Evolutionary conservation across 2,888 invertebrate species (phyloP), one percentile per base, ranked within the genome.

Genomic region (Euplexia lucipara): DNA sequence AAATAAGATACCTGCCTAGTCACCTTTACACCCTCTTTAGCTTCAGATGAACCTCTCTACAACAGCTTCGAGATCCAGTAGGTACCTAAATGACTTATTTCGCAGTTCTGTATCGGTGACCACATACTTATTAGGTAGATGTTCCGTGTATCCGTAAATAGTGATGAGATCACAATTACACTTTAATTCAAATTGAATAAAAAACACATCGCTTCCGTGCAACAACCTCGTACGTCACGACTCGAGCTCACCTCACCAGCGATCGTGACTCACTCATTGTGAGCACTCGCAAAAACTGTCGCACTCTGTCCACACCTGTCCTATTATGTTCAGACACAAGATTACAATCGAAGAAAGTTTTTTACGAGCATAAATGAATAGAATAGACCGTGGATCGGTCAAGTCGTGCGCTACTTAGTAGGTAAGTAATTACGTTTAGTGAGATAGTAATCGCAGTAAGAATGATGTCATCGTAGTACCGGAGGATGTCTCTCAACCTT

Each of bases 251-350:
- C 37, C 18, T 12, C 22, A 6, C 16, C 34, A 2, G 12, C 34
- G 16, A 18, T 22, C 67, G 45, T 67, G 65, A 67, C 37, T 64
- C 66, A 39, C 64, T 47, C 18, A 2, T 14, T 3, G 42, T 12
- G 14, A 30, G 37, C 10, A 12, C 34, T 26, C 12, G 34, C 67
- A 20, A 32, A 3, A 16, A 22, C 42, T 42, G 32, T 32, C 56
- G 37, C 37, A 18, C 32, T 47, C 26, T n/a, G 26, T 10, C 37
- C 22, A 32, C 44, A 39, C 26, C 12, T 56, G 37, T 34, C 32
- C 22, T 12, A 16, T 51, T 32, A 18, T 44, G 42, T 18, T 22
- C 32, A 26, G 12, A 39, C 3, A 56, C 56, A 26, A 47, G 5
- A 39, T 39, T 39, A 48, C 10, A 22, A 32, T 60, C 18, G 26